Evolutionary conservation across 1,140 invertebrate genomes (phyloP), one percentile per base, ranked within the genome.

Genomic region (Nasonia giraulti): DNA sequence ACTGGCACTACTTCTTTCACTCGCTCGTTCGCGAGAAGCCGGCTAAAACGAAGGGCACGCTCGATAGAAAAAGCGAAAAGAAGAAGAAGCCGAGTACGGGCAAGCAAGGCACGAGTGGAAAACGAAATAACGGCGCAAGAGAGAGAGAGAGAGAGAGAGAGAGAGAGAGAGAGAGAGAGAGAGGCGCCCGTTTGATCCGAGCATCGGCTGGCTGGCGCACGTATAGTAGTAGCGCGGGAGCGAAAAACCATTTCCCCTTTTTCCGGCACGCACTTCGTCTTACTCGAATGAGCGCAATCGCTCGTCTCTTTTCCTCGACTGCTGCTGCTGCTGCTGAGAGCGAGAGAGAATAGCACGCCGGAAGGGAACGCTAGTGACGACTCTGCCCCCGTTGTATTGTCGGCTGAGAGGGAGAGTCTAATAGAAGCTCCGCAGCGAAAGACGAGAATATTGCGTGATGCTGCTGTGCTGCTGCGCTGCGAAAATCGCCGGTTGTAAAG

Each of bases 211-310:
- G 8, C 20, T 71, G 8, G 27, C 73, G 75, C 40, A 75, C 12
- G 37, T 44, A 17, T n/a, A 44, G 17, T 74, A 74, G 31, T 20
- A 76, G 37, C n/a, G n/a, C 40, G 37, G 47, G 50, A 55, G 71
- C 12, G 23, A 68, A 83, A 69, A 83, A 47, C 81, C 37, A 69
- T 83, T 77, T 71, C 27, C 81, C 27, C 62, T 68, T 44, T 69
- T 74, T 40, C 62, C 33, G 14, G 37, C 66, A 83, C 82, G 82
- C 82, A 83, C 66, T 83, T 78, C 66, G 75, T 83, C 71, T 82
- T 82, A 66, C 75, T 78, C 82, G 75, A 83, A 83, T 40, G 75
- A 78, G 33, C 27, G 40, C 55, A 71, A 78, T 83, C 82, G 69
- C 82, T 77, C 62, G 33, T n/a, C 55, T n/a, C 75, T 55, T 50